Evolutionary conservation across 2,888 invertebrate genomes (phyloP).

Genomic region (Xylocampa areola): DNA sequence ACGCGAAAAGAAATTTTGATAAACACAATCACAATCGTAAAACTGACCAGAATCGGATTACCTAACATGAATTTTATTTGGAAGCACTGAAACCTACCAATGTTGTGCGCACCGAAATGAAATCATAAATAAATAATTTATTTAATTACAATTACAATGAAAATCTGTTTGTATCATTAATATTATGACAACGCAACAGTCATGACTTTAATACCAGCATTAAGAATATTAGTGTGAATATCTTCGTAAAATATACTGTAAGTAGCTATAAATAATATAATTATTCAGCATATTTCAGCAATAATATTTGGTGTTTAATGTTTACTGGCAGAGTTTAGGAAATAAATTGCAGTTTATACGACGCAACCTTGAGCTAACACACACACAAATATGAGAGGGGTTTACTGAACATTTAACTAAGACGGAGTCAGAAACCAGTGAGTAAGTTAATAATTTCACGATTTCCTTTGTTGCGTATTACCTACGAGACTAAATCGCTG

Average conservation of each 20-base stretch:
- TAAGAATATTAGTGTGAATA: conserved; percentile 7
- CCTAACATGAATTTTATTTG: conserved; percentile 15
- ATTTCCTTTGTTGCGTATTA: conserved; percentile 4
- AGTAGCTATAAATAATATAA: conserved; percentile 35
- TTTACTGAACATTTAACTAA: no score
- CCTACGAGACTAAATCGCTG: no score
- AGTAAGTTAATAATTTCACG: no score
- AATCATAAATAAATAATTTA: conserved; percentile 9
- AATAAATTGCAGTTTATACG: conserved; percentile 27
- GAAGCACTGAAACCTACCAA: conserved; percentile 4
- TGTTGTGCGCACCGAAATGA: conserved; percentile 11
- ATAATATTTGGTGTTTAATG: conserved; percentile 35
- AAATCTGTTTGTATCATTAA: conserved; percentile 13
- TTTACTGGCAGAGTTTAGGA: conserved; percentile 25
- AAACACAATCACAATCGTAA: conserved; percentile 48
- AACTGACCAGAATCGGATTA: conserved; percentile 35
- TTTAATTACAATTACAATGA: neutral
- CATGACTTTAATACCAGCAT: conserved; percentile 1
- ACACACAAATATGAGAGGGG: conserved; percentile 6
- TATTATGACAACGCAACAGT: conserved; percentile 17
- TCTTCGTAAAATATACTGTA: conserved; percentile 32
- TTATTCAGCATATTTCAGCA: conserved; percentile 33
- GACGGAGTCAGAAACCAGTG: no score
- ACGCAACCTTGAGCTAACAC: conserved; percentile 17
- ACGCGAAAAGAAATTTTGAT: no score